Evolutionary conservation across 1,140 invertebrate genomes (phyloP).

Genomic region (Hermetia illucens): DNA sequence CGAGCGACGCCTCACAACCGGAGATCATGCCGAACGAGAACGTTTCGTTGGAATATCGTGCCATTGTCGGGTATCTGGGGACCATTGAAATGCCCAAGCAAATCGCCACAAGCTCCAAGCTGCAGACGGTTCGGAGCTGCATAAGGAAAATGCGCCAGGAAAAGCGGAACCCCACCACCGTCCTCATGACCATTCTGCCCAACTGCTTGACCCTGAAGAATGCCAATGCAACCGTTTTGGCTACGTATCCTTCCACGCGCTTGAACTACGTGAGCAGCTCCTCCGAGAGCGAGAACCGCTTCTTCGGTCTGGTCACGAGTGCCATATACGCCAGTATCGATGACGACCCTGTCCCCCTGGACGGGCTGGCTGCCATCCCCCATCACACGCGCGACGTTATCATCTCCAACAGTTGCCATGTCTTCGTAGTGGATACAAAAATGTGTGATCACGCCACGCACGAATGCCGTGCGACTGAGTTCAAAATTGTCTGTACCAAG

Average conservation of each 20-base stretch:
- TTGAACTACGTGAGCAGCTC: conserved; percentile 82
- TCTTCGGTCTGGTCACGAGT: conserved; percentile 83
- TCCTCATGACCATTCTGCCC: conserved; percentile 70
- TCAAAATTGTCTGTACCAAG: conserved; percentile 62
- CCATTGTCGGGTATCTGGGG: conserved; percentile 84
- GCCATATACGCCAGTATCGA: conserved; percentile 38
- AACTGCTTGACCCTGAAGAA: conserved; percentile 64
- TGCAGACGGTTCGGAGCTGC: conserved; percentile 60
- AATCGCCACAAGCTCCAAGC: conserved; percentile 55
- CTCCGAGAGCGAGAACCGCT: conserved; percentile 77
- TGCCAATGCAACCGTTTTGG: conserved; percentile 45
- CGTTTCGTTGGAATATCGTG: conserved; percentile 57
- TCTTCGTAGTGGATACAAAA: conserved; percentile 84
- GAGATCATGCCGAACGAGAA: conserved; percentile 24
- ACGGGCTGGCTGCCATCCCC: not conserved
- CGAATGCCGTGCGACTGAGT: conserved; percentile 54
- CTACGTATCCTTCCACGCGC: conserved; percentile 71
- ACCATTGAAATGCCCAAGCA: conserved; percentile 91
- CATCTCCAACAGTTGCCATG: conserved; percentile 83
- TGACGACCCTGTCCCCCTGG: conserved; percentile 11
- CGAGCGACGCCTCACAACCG: conserved; percentile 7
- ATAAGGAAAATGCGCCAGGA: conserved; percentile 80
- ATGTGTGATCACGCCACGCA: conserved; percentile 70
- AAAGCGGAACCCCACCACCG: conserved; percentile 73
- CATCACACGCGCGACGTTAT: conserved; percentile 28